phyloP scores from a whole-genome alignment of 2,113 vertebrate genomes.

The Poecile atricapillus region DNA sequence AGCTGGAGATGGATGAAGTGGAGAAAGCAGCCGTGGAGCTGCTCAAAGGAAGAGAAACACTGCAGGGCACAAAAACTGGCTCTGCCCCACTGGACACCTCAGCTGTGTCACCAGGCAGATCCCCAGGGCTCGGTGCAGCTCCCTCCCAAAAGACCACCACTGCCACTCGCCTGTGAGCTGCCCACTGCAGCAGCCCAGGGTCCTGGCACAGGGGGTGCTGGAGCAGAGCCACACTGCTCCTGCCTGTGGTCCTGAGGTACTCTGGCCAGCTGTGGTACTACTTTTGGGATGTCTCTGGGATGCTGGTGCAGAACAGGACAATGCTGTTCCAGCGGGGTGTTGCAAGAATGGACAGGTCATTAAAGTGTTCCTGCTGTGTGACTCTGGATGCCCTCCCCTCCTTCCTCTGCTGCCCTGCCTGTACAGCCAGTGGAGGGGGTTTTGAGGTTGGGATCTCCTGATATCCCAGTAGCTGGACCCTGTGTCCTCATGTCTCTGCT shows the following conservation, averaged over 20 bases:
- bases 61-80: not conserved
- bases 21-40: slow-evolving; percentile 76
- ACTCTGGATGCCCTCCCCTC: not conserved
- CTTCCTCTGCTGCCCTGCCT: not conserved
- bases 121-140: not conserved
- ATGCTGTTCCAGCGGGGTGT: not conserved
- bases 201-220: not conserved
- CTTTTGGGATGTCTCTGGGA: not conserved
- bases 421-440: not conserved
- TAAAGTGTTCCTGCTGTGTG: slow-evolving; percentile 54
- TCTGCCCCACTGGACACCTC: not conserved
- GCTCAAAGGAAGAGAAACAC: slow-evolving; percentile 62
- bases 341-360: not conserved
- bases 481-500: not conserved
- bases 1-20: slow-evolving; percentile 69
- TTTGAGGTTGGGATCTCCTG: not conserved
- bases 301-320: not conserved
- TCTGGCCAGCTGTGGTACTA: not conserved
- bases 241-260: not conserved
- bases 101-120: not conserved
- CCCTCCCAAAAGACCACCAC: not conserved
- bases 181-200: not conserved
- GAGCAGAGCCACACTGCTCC: not conserved
- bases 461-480: not conserved
- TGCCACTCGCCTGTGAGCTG: not conserved